A percentile compares a stretch with the other conserved stretches of the same genome.
Conservation (phyloP, 2,888 invertebrate genomes). For the Rhyacophila evoluta region DNA sequence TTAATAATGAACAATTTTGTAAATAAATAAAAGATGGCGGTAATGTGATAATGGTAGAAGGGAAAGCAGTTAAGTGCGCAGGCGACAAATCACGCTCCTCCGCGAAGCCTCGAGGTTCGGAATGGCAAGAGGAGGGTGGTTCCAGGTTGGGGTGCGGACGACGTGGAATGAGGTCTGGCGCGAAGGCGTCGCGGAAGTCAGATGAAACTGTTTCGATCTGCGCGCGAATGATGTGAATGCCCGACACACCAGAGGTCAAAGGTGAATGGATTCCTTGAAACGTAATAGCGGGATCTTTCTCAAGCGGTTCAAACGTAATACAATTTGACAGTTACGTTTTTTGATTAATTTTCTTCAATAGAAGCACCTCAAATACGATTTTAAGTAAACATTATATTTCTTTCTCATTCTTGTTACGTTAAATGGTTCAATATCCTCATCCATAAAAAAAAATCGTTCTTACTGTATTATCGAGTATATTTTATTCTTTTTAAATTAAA, state of each 20-base stretch:
- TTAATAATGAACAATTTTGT: not conserved
- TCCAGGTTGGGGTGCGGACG: not conserved
- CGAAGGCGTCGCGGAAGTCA: not conserved
- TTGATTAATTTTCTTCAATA: too few relatives aligned
- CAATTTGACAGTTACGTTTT: too few relatives aligned
- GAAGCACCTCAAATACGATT: too few relatives aligned
- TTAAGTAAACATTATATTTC: too few relatives aligned
- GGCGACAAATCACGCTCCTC: slow-evolving; percentile 14
- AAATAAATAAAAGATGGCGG: not conserved
- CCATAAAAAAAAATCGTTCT: too few relatives aligned
- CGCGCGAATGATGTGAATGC: not conserved
- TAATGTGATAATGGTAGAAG: not conserved
- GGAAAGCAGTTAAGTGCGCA: not conserved
- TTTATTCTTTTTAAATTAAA: too few relatives aligned
- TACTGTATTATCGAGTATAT: too few relatives aligned
- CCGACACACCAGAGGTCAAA: slow-evolving; percentile 14
- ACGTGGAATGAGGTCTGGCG: not conserved
- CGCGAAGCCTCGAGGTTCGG: too few relatives aligned
- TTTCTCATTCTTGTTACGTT: too few relatives aligned
- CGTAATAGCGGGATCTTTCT: not conserved
- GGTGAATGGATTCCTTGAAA: slow-evolving; percentile 6
- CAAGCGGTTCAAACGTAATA: not conserved
- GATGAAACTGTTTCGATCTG: slow-evolving; percentile 24
- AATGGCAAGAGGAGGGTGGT: not conserved
- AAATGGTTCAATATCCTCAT: too few relatives aligned